A percentile compares a stretch with the other conserved stretches of the same genome.
phyloP scores from a whole-genome alignment of 2,888 invertebrate species.

The Melitaea athalia region DNA sequence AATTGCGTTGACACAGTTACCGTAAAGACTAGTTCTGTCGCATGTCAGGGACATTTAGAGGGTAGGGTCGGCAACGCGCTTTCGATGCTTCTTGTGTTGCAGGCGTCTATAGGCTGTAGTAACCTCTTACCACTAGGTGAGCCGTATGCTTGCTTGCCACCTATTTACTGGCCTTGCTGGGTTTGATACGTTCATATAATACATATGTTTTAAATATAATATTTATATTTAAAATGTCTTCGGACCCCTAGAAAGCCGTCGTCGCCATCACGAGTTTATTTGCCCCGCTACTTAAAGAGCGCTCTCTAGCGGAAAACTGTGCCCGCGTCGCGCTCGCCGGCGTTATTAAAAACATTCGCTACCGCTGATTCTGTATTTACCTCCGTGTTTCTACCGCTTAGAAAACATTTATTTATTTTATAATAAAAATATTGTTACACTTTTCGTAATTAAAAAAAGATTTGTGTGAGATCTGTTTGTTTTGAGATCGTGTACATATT shows the following conservation, averaged over 20 bases:
- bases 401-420: slow-evolving; percentile 26
- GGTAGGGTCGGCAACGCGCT: no score
- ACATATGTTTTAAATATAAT: no score
- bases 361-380: slow-evolving; percentile 38
- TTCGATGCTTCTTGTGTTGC: no score
- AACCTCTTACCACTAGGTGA: no score
- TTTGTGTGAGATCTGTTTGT: neutral
- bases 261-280: slow-evolving; percentile 50
- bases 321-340: slow-evolving; percentile 39
- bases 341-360: slow-evolving; percentile 45
- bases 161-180: no score
- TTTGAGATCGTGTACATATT: no score
- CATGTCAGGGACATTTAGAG: no score
- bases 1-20: no score
- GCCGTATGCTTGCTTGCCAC: no score
- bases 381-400: slow-evolving; percentile 35
- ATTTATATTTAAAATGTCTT: neutral
- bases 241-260: slow-evolving; percentile 38
- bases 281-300: slow-evolving; percentile 56
- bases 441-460: slow-evolving; percentile 2
- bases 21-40: no score
- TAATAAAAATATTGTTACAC: slow-evolving; percentile 1
- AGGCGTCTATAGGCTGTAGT: no score
- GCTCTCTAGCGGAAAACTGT: slow-evolving; percentile 53
- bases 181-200: no score